Percentiles rank a stretch among this genome's conserved stretches.
Conservation (phyloP, 2,113 vertebrate species). For the Hyperopisus bebe region DNA sequence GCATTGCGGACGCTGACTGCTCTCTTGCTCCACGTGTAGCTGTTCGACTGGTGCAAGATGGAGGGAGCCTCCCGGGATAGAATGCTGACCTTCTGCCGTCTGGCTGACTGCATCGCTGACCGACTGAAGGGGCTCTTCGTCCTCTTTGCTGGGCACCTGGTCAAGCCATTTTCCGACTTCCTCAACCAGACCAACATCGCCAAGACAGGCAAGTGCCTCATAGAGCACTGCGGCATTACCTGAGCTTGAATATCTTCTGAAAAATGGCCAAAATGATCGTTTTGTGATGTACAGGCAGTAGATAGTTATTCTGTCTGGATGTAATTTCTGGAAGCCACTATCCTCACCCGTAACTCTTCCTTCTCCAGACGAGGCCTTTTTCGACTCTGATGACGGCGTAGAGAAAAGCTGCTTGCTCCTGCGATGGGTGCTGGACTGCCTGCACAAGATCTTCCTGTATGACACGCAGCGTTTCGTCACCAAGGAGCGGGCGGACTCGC, state of each 20-base stretch:
- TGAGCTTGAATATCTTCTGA: not conserved
- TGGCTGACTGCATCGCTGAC: conserved; percentile 71
- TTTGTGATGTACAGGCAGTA: not conserved
- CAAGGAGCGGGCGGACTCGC: conserved; percentile 76
- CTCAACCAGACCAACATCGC: conserved; percentile 67
- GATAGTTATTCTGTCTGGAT: not conserved
- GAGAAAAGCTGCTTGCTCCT: conserved; percentile 75
- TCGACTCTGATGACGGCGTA: conserved; percentile 57
- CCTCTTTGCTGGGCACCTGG: conserved; percentile 85
- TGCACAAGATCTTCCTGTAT: conserved; percentile 86
- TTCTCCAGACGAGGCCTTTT: conserved; percentile 67
- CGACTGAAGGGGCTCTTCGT: conserved; percentile 86
- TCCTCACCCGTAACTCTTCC: not conserved
- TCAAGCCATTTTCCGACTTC: conserved; percentile 77
- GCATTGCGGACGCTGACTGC: not conserved
- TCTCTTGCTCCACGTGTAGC: conserved; percentile 51
- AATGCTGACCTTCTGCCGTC: conserved; percentile 78
- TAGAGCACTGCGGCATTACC: not conserved
- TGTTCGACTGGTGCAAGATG: conserved; percentile 86
- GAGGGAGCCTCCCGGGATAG: conserved; percentile 66
- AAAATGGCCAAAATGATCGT: not conserved
- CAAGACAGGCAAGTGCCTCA: conserved; percentile 63
- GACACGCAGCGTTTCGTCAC: conserved; percentile 87
- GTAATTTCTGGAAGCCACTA: not conserved
- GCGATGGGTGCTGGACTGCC: conserved; percentile 68